Base-by-base conservation (phyloP, 2,797 vertebrate genomes). In the Cossypha dichroa region DNA sequence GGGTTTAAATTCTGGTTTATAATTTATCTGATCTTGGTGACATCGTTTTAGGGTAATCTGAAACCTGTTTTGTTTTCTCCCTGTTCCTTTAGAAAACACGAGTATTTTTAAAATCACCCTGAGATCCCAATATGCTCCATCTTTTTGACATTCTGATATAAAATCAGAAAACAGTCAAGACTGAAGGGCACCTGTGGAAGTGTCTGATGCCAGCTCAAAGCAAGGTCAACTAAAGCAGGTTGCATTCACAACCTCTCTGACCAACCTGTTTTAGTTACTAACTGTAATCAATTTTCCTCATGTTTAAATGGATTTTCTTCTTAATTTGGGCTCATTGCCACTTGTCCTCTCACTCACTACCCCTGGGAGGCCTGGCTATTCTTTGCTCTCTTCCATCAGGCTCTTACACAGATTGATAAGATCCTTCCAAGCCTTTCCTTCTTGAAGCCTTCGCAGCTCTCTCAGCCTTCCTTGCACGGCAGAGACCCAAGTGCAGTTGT, bases 81-180 rank as follows among this genome's bases (percentile, higher is more conserved):
- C 29, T 54, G 10, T 59, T 85, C 9, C 19, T 76, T 73, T 43
- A n/a, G 19, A 52, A 80, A 76, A 40, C n/a, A 48, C 0, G 0
- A 55, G 9, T 41, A 15, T 67, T 77, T 74, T 59, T 9, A 25
- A 64, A 89, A 69, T 77, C 52, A 13, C 16, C 11, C 1, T 41
- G 60, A 15, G 20, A 56, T 54, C 15, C 13, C 12, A 74, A 4
- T 49, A 14, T 56, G 6, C 17, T 64, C 33, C 29, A 17, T 69
- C n/a, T 45, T 78, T 60, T 67, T 67, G n/a, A 29, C 59, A 54
- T 70, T 68, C 38, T 41, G 8, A 11, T 74, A n/a, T 66, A 33
- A 81, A 59, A 59, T 7, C 36, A 60, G 13, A 1, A 1, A 75
- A 34, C 7, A 4, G 9, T n/a, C 33, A 59, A 73, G 41, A 46